A percentile compares a stretch with the other conserved stretches of the same genome.
Conservation (phyloP, 2,113 vertebrate genomes). For the Pangasianodon hypophthalmus region DNA sequence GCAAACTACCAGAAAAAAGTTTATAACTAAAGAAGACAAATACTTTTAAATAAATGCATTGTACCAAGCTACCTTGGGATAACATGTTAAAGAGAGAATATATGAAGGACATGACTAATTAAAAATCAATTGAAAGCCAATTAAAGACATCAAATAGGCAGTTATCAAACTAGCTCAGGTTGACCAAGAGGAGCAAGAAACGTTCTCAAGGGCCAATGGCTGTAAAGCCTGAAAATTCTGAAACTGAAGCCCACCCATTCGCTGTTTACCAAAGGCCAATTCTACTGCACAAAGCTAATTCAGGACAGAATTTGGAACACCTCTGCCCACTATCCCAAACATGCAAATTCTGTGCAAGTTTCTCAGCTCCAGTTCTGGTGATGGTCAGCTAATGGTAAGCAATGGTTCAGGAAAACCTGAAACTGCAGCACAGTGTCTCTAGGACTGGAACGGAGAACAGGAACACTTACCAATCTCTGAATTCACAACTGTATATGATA, state of each 20-base stretch:
- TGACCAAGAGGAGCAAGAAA: neutral
- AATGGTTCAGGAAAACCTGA: neutral
- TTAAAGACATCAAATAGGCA: neutral
- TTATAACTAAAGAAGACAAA: neutral
- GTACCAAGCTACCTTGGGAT: neutral
- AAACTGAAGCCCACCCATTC: neutral
- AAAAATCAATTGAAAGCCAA: neutral
- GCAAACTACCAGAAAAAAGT: neutral
- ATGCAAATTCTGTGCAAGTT: neutral
- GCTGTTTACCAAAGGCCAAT: neutral
- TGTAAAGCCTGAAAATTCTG: neutral
- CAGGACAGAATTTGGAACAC: neutral
- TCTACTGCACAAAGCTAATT: neutral
- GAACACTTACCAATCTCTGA: neutral
- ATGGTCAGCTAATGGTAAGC: neutral
- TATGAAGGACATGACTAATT: neutral
- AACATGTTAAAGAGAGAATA: neutral
- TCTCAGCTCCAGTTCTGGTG: neutral
- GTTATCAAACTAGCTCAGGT: neutral
- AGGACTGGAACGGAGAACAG: neutral
- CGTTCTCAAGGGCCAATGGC: neutral
- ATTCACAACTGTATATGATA: neutral
- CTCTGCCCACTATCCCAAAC: neutral
- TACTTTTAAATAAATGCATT: neutral
- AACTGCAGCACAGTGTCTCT: neutral